phyloP scores from a whole-genome alignment of 2,797 vertebrate genomes.

The Margarornis squamiger region DNA sequence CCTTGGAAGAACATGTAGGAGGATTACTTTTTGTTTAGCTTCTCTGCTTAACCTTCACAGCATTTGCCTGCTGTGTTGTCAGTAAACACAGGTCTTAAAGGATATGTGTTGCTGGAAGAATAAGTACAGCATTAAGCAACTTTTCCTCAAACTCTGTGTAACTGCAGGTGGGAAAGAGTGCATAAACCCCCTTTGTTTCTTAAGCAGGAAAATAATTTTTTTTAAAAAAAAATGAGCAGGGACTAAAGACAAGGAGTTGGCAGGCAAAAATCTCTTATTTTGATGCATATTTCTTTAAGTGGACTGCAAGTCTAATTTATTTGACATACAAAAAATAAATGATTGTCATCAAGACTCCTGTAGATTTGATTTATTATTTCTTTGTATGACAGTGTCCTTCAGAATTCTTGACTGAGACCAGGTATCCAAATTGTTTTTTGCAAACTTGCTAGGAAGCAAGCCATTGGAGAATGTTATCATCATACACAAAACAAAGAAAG shows the following conservation, averaged over 20 bases:
- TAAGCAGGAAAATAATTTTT: neutral
- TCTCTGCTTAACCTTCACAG: slow-evolving; percentile 33
- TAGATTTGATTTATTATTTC: neutral
- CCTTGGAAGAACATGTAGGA: slow-evolving; percentile 18
- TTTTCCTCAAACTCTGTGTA: neutral
- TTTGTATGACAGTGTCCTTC: neutral
- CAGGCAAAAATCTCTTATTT: neutral
- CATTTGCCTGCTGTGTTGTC: slow-evolving; percentile 10
- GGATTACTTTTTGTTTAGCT: slow-evolving; percentile 43
- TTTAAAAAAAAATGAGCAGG: neutral
- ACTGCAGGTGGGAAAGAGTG: neutral
- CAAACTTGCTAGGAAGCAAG: neutral
- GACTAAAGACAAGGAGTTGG: neutral
- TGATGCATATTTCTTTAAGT: neutral
- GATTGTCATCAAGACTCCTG: neutral
- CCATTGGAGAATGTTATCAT: neutral
- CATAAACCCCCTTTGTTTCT: neutral
- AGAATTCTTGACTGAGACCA: neutral
- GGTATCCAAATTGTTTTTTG: neutral
- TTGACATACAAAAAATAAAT: neutral
- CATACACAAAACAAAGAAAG: neutral
- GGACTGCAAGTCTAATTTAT: neutral
- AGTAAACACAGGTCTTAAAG: slow-evolving; percentile 26
- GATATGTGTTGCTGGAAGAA: neutral
- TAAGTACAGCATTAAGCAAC: neutral